Evolutionary conservation across 2,888 invertebrate species (phyloP).

Genomic region (Lycophotia porphyrea): DNA sequence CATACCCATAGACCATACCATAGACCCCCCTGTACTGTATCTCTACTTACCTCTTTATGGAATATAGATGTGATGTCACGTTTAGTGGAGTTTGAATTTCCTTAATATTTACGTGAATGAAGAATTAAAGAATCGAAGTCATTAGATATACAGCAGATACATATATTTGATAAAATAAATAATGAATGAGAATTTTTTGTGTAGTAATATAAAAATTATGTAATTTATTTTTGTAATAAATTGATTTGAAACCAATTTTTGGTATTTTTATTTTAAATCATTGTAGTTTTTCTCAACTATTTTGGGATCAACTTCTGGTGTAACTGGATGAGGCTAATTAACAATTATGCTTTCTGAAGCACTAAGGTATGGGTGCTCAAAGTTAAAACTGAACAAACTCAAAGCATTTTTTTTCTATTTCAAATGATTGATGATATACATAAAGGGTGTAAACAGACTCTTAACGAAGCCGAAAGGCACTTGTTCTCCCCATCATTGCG

Average conservation of each 20-base stretch:
- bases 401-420: no score
- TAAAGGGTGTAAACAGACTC: no score
- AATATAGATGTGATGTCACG: background rate
- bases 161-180: background rate
- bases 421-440: no score
- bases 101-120: background rate
- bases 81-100: background rate
- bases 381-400: no score
- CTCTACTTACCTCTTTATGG: background rate
- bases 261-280: background rate
- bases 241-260: slow-evolving; percentile 12
- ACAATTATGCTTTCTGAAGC: no score
- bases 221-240: slow-evolving; percentile 57
- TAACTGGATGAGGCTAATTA: no score
- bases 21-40: no score
- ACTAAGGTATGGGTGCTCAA: no score
- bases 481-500: no score
- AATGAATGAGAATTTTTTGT: background rate
- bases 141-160: no score
- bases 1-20: no score
- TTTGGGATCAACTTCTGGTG: background rate
- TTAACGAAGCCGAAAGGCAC: no score
- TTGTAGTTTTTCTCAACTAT: background rate
- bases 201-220: background rate
- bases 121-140: background rate